Percentiles rank a stretch among this genome's conserved stretches.
phyloP scores from a whole-genome alignment of 1,140 invertebrate genomes.

The Meloidogyne floridensis region DNA sequence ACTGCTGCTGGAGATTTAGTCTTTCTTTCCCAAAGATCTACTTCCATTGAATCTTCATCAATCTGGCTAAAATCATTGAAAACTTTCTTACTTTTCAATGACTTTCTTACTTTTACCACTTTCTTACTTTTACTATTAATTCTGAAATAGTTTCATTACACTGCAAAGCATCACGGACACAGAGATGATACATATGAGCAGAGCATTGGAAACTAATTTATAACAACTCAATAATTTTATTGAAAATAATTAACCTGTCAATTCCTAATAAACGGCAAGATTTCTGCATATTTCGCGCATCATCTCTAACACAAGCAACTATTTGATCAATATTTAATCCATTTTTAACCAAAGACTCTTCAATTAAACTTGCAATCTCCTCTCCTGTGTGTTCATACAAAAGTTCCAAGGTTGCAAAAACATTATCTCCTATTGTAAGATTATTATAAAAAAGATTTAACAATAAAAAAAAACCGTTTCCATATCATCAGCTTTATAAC shows the following conservation, averaged over 20 bases:
- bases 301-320: background rate
- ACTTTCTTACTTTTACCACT: background rate
- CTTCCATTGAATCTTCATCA: constrained; percentile 11
- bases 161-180: background rate
- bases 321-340: constrained; percentile 4
- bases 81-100: background rate
- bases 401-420: background rate
- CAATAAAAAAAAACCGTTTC: background rate
- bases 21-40: constrained; percentile 8
- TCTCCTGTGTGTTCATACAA: constrained; percentile 7
- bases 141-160: background rate
- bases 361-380: background rate
- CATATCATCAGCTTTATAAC: background rate
- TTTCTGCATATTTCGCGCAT: constrained; percentile 5
- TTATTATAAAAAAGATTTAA: background rate
- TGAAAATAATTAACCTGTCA: background rate
- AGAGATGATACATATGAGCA: background rate
- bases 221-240: background rate
- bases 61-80: background rate
- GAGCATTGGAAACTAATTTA: background rate
- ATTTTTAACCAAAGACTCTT: background rate
- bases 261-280: constrained; percentile 9
- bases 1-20: background rate
- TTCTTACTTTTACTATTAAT: background rate
- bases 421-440: background rate